Evolutionary conservation across 2,113 vertebrate species (phyloP), one percentile per base, ranked within the genome.

Genomic region (Ascaphus truei): DNA sequence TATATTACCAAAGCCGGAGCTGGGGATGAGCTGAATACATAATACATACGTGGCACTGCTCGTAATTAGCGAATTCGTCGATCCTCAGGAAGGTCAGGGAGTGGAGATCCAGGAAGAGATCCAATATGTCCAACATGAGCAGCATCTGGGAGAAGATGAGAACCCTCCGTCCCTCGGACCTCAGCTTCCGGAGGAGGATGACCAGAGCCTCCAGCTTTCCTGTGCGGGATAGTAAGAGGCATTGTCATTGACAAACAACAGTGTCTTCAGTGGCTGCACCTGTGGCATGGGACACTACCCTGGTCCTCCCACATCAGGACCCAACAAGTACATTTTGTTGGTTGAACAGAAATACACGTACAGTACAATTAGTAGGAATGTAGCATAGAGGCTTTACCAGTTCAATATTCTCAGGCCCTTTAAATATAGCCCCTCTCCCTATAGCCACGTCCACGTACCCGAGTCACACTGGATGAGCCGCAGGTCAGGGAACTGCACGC

Each of bases 121-220:
- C 90, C 68, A 98, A 76, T 73, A 96, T 92, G 77, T 98, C 89
- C 20, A 93, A 75, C 94, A 95, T 93, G 63, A 90, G 89, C 48
- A 90, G 60, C 81, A 86, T 91, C 77, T 94, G 88, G 4, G 94
- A 96, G 71, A 94, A 87, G 77, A 98, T 94, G 74, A 99, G 89
- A 31, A 98, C 96, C 0, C 97, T 92, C 0, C 93, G 95, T 13
- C 91, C 91, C 69, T 98, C 97, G 0, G 91, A 89, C 61, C 86
- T 86, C 31, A 96, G 80, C 79, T 97, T 98, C 73, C 93, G 93
- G 31, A 99, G 92, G 57, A 99, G 78, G 67, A 98, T 84, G 3
- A 93, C 93, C 23, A 99, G 84, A 5, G 96, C 96, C 80, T 99
- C 96, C 73, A 99, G 75, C 85, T 99, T 99, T 58, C 97, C 97